Conservation (phyloP, 1,140 invertebrate species). For the Aphis craccivora region DNA sequence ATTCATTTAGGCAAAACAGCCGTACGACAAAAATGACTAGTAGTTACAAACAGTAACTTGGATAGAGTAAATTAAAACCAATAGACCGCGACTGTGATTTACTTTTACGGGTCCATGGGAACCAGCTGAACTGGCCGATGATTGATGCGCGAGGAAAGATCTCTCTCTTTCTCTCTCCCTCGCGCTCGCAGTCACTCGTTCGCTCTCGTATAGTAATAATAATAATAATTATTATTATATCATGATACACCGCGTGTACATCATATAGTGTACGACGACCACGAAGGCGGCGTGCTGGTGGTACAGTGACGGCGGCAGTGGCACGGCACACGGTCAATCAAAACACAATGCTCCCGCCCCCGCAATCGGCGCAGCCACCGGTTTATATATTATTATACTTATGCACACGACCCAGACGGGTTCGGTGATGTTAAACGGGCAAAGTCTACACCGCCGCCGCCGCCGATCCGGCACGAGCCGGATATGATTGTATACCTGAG, state of each 20-base stretch:
- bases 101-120: constrained; percentile 41
- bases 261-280: neutral
- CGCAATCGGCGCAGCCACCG: constrained; percentile 6
- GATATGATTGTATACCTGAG: constrained; percentile 7
- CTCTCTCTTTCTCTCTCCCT: no score
- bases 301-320: neutral
- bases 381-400: no score
- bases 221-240: neutral
- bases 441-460: neutral
- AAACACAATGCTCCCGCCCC: constrained; percentile 32
- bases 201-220: neutral
- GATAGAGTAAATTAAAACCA: constrained; percentile 50
- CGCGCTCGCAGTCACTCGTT: neutral
- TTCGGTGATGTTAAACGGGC: neutral
- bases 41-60: neutral
- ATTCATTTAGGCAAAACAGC: constrained; percentile 38
- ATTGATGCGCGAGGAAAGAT: constrained; percentile 44
- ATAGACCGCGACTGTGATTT: constrained; percentile 52
- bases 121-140: constrained; percentile 51
- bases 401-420: neutral
- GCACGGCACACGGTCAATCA: constrained; percentile 17
- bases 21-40: constrained; percentile 46
- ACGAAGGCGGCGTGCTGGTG: neutral
- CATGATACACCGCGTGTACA: neutral
- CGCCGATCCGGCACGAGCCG: constrained; percentile 5